Base-by-base conservation (phyloP, 1,140 invertebrate species). In the Bombus consobrinus region DNA sequence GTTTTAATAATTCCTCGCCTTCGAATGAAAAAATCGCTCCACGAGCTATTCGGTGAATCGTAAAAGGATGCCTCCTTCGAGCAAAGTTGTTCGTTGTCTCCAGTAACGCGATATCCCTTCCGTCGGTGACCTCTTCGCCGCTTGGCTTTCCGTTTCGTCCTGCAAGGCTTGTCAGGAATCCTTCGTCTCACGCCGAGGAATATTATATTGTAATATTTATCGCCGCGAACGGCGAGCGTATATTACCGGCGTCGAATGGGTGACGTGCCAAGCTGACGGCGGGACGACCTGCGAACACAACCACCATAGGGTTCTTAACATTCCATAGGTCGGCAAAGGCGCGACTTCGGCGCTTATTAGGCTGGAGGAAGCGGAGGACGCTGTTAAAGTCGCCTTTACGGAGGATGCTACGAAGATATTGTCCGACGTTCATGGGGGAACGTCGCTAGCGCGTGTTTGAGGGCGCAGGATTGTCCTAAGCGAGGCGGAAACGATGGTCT, bases 141-240 rank as follows among this genome's bases (percentile, higher is more conserved):
- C 32, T 66, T 43, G 47, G 34, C 13, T 28, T 73, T 13, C 80
- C 66, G 25, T 78, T 74, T 69, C 22, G 59, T 66, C 69, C 69
- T 28, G 9, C 28, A 8, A 10, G 74, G 34, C 71, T 69, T 47
- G 78, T 37, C 43, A 34, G 69, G 79, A 85, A 81, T 89, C 83
- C 72, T 37, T 34, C 78, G 57, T 64, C 43, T 2, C 53, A n/a
- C 72, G 64, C 12, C 22, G 59, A 57, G 66, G 88, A 75, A 87
- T 89, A 90, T 89, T 90, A 85, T 87, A 80, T 83, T 73, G 86
- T 87, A 83, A 90, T 89, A 89, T 89, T 90, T 89, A 89, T 89
- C 72, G 78, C 68, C 85, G 72, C 57, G 88, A 77, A 87, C n/a
- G 77, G 57, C 86, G 89, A 90, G 85, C 85, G 53, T 90, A 88